These are phyloP conservation scores for Chrysogorgia sp. DNA, from an alignment of 92 coral and sea anemone genomes.

Conservation along the genomic window DNA sequence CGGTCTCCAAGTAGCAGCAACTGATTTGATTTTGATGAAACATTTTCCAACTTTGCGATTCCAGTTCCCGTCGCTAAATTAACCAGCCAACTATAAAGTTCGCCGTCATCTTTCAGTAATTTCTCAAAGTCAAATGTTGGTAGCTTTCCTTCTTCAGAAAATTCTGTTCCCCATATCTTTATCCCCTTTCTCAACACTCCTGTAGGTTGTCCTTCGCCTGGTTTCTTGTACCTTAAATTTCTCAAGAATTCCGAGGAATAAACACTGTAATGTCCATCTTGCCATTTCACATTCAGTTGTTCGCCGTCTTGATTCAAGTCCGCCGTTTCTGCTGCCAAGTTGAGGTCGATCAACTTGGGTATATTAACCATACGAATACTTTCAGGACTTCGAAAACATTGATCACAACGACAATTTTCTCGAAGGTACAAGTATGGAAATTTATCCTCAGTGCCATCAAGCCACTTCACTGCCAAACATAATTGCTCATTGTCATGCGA, in stretches of 20 bases:
- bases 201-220: not conserved
- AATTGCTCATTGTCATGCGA: slow-evolving; percentile 1
- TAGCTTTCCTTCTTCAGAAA: slow-evolving; percentile 5
- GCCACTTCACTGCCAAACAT: slow-evolving; percentile 7
- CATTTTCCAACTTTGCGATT: slow-evolving; percentile 20
- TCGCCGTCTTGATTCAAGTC: too few species aligned
- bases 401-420: too few species aligned
- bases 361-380: not conserved
- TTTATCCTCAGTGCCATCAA: slow-evolving; percentile 16
- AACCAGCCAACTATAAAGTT: too few species aligned
- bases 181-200: slow-evolving; percentile 6
- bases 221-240: too few species aligned
- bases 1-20: slow-evolving; percentile 1
- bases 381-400: not conserved
- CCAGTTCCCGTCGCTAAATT: too few species aligned
- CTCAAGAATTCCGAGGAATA: slow-evolving; percentile 3
- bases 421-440: slow-evolving; percentile 30
- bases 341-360: slow-evolving; percentile 8
- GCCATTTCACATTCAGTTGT: too few species aligned
- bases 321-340: slow-evolving; percentile 5
- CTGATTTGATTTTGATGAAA: not conserved
- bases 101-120: slow-evolving; percentile 1
- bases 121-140: slow-evolving; percentile 25
- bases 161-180: slow-evolving; percentile 3
- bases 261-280: too few species aligned